Evolutionary conservation across 2,888 invertebrate genomes (phyloP).

Genomic region (Lepidochrysops patricia): DNA sequence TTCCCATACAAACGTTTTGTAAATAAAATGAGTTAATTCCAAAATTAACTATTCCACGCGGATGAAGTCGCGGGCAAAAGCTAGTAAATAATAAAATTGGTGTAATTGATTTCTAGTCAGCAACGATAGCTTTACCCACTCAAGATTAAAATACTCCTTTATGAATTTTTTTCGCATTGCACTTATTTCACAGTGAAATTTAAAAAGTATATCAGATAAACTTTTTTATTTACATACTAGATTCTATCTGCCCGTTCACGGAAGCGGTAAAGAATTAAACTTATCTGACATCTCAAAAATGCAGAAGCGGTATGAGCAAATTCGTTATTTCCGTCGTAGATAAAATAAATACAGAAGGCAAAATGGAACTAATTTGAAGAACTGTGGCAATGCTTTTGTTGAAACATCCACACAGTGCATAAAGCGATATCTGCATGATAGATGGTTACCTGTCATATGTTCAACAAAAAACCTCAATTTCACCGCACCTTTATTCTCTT

Average conservation of each 20-base stretch:
- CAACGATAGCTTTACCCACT: not conserved
- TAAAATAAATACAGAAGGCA: not conserved
- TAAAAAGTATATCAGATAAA: not conserved
- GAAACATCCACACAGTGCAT: constrained; percentile 24
- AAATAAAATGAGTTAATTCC: no score
- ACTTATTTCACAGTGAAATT: not conserved
- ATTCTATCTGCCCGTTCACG: not conserved
- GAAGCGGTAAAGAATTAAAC: no score
- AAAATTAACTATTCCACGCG: no score
- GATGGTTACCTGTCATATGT: constrained; percentile 42
- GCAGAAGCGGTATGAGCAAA: not conserved
- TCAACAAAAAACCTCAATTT: constrained; percentile 14
- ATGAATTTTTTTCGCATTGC: no score
- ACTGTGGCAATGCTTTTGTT: constrained; percentile 5
- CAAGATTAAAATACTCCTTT: not conserved
- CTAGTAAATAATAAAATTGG: no score
- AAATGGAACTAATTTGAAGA: constrained; percentile 7
- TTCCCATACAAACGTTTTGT: no score
- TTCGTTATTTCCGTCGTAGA: not conserved
- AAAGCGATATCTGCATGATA: constrained; percentile 52
- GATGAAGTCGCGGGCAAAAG: no score
- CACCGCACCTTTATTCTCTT: constrained; percentile 14
- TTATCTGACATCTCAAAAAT: not conserved
- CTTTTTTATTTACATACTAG: not conserved
- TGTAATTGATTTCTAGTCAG: not conserved